Percentiles rank a stretch among this genome's conserved stretches.
These are phyloP conservation scores for Drosophila setifemur DNA, from an alignment of 1,140 invertebrate species.

Conservation along the genomic window DNA sequence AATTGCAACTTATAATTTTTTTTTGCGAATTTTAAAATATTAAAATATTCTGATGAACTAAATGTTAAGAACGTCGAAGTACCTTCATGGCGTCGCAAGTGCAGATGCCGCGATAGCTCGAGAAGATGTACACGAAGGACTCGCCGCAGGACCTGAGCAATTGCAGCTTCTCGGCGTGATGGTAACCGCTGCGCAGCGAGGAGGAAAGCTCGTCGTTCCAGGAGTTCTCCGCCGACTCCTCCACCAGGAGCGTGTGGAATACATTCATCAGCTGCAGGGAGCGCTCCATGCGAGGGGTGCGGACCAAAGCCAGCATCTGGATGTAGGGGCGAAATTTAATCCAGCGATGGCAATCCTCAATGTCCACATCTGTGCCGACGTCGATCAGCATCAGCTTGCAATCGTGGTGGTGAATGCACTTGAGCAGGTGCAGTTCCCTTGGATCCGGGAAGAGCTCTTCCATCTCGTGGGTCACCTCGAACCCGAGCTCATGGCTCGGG, in stretches of 20 bases:
- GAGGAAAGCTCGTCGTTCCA: conserved; percentile 63
- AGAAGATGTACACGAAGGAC: conserved; percentile 65
- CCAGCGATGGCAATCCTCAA: conserved; percentile 59
- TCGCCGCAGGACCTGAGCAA: conserved; percentile 39
- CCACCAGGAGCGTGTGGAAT: conserved; percentile 47
- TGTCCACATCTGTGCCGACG: conserved; percentile 41
- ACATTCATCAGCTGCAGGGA: conserved; percentile 51
- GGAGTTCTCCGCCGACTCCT: conserved; percentile 39
- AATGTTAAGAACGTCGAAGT: conserved; percentile 16
- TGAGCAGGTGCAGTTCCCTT: conserved; percentile 47
- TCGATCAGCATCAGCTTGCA: conserved; percentile 68
- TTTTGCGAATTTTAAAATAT: neutral
- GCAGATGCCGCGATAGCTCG: conserved; percentile 53
- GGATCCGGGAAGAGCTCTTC: conserved; percentile 9
- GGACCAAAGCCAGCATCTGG: conserved; percentile 52
- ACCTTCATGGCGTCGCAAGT: conserved; percentile 57
- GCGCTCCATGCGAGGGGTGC: conserved; percentile 42
- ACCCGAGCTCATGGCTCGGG: conserved; percentile 40
- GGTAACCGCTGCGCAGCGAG: conserved; percentile 37
- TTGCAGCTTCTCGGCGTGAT: conserved; percentile 27
- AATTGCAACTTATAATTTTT: neutral
- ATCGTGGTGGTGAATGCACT: conserved; percentile 39
- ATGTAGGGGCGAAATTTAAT: conserved; percentile 61
- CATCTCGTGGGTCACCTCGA: conserved; percentile 33
- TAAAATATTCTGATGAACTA: conserved; percentile 15